phyloP scores from a whole-genome alignment of 2,797 vertebrate species.

The Macropodus opercularis region DNA sequence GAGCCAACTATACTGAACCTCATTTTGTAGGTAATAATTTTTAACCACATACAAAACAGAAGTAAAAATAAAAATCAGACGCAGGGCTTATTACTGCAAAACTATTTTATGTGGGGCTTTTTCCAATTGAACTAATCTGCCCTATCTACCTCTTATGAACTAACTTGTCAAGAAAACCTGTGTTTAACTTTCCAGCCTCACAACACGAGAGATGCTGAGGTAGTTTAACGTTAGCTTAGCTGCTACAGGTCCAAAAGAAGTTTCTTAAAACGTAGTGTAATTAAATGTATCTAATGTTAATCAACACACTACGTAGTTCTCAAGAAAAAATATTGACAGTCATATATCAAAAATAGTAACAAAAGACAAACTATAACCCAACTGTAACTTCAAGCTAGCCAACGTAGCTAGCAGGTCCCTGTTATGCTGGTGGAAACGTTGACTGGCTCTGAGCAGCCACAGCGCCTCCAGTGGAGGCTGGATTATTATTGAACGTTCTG shows the following conservation, averaged over 20 bases:
- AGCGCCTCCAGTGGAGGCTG: conserved; percentile 27
- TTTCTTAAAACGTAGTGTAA: background rate
- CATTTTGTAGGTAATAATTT: too few relatives aligned
- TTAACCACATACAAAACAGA: too few relatives aligned
- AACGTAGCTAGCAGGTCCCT: background rate
- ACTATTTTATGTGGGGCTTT: too few relatives aligned
- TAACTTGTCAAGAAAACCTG: background rate
- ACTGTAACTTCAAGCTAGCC: conserved; percentile 8
- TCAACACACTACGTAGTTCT: background rate
- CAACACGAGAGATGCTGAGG: background rate
- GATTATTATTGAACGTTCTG: background rate
- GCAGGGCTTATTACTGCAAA: too few relatives aligned
- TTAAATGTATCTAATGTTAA: background rate
- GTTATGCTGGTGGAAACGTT: conserved; percentile 11
- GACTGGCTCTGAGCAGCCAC: conserved; percentile 7
- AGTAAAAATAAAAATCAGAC: too few relatives aligned
- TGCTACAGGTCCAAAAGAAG: background rate
- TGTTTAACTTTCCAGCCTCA: background rate
- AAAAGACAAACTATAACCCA: conserved; percentile 9
- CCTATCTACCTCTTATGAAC: background rate
- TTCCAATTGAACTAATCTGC: background rate
- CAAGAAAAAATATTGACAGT: background rate
- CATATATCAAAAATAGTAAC: background rate
- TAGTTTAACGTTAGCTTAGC: conserved; percentile 10
- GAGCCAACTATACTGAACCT: too few relatives aligned